phyloP scores from a whole-genome alignment of 35 echinoderm and acorn worm genomes.

The Apostichopus japonicus region DNA sequence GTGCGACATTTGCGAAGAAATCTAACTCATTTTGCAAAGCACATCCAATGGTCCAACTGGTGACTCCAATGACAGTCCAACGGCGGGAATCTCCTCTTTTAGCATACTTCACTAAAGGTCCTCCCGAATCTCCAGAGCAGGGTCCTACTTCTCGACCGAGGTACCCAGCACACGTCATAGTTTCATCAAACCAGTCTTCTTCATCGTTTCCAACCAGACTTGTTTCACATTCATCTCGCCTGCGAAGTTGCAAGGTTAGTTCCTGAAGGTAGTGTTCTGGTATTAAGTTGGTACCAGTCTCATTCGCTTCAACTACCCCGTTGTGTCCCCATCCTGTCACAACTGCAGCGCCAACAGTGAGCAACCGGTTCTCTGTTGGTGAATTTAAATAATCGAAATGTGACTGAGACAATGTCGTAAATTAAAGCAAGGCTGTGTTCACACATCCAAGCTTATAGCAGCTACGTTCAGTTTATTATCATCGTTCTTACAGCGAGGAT shows the following conservation, averaged over 20 bases:
- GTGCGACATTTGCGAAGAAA: slow-evolving; percentile 3
- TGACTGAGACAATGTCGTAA: too few relatives aligned
- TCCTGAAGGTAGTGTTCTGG: not conserved
- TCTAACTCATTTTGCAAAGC: not conserved
- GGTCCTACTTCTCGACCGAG: not conserved
- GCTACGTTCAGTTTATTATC: too few relatives aligned
- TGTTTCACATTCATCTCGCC: not conserved
- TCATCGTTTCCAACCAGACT: too few relatives aligned
- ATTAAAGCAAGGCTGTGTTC: too few relatives aligned
- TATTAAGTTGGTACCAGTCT: too few relatives aligned
- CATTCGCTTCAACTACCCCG: not conserved
- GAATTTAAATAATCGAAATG: too few relatives aligned
- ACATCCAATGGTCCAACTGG: not conserved
- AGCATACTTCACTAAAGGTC: too few relatives aligned
- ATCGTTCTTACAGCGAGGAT: too few relatives aligned
- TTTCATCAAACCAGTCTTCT: too few relatives aligned
- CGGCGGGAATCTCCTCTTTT: not conserved
- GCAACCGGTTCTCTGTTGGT: not conserved
- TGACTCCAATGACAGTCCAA: not conserved
- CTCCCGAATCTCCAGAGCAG: not conserved
- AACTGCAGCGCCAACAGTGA: too few relatives aligned
- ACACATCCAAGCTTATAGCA: too few relatives aligned
- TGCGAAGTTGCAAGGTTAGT: not conserved
- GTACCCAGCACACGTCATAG: too few relatives aligned
- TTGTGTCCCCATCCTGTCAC: not conserved